These are phyloP conservation scores for Athene cunicularia DNA, from an alignment of 2,113 vertebrate species.

Conservation along the genomic window DNA sequence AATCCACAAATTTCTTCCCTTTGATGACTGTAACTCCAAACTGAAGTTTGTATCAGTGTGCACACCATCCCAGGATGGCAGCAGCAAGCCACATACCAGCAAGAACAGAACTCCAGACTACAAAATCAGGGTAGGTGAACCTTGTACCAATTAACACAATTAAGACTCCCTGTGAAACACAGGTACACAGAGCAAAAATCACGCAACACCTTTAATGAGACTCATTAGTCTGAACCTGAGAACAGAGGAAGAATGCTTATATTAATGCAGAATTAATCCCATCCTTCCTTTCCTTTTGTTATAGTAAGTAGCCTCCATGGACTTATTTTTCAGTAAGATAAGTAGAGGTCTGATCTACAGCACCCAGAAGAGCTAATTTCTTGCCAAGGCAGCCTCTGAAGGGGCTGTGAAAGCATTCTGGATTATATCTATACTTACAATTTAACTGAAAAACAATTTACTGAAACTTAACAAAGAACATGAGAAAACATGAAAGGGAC, in stretches of 20 bases:
- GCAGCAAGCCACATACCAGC: not conserved
- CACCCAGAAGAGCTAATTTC: not conserved
- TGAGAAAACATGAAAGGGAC: not conserved
- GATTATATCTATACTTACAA: not conserved
- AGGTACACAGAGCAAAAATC: not conserved
- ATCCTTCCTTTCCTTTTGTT: not conserved
- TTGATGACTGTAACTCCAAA: not conserved
- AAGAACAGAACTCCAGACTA: not conserved
- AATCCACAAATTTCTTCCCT: not conserved
- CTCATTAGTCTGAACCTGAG: not conserved
- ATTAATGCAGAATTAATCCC: not conserved
- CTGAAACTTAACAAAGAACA: not conserved
- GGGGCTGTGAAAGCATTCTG: not conserved
- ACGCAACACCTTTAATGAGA: not conserved
- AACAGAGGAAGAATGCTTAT: not conserved
- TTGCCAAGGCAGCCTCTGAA: not conserved
- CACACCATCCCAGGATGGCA: not conserved
- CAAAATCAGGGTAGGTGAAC: not conserved
- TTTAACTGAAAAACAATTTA: not conserved
- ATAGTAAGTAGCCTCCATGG: not conserved
- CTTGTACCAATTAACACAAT: not conserved
- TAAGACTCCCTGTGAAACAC: not conserved
- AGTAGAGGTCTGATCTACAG: not conserved
- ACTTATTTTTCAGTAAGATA: constrained; percentile 3
- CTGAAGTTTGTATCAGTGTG: not conserved